Percentiles rank a stretch among this genome's conserved stretches.
phyloP scores from a whole-genome alignment of 1,140 invertebrate genomes.

The Panagrolaimus sp. region DNA sequence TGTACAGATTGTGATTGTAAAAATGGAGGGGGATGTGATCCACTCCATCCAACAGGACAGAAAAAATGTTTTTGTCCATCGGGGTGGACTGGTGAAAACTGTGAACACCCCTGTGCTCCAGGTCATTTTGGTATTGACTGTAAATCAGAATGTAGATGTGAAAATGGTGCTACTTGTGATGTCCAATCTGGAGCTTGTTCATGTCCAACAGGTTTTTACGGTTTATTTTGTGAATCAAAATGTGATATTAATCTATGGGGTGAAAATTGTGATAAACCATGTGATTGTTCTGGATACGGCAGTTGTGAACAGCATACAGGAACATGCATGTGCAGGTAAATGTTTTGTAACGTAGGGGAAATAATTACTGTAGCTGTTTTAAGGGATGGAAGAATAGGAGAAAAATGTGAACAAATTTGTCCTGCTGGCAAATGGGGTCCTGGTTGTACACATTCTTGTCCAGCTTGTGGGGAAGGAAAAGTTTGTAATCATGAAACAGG shows the following conservation, averaged over 20 bases:
- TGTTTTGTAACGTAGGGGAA: conserved; percentile 73
- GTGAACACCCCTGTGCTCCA: conserved; percentile 56
- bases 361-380: conserved; percentile 66
- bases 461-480: conserved; percentile 77
- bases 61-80: conserved; percentile 73
- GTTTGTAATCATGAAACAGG: conserved; percentile 73
- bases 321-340: conserved; percentile 62
- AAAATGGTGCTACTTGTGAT: not conserved
- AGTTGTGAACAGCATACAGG: conserved; percentile 51
- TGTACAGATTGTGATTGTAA: conserved; percentile 76
- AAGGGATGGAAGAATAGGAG: conserved; percentile 48
- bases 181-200: conserved; percentile 69
- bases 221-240: conserved; percentile 61
- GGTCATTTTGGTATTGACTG: conserved; percentile 58
- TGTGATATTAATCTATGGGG: conserved; percentile 53
- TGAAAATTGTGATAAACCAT: conserved; percentile 44
- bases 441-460: conserved; percentile 51
- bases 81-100: conserved; percentile 61
- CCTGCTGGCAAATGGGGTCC: conserved; percentile 54
- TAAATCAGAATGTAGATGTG: not conserved
- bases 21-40: conserved; percentile 77
- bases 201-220: conserved; percentile 82
- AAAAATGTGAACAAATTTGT: conserved; percentile 49
- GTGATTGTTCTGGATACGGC: conserved; percentile 48
- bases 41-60: conserved; percentile 74